Percentiles rank a stretch among this genome's conserved stretches.
Conservation (phyloP, 2,888 invertebrate species). For the Anarsia innoxiella region DNA sequence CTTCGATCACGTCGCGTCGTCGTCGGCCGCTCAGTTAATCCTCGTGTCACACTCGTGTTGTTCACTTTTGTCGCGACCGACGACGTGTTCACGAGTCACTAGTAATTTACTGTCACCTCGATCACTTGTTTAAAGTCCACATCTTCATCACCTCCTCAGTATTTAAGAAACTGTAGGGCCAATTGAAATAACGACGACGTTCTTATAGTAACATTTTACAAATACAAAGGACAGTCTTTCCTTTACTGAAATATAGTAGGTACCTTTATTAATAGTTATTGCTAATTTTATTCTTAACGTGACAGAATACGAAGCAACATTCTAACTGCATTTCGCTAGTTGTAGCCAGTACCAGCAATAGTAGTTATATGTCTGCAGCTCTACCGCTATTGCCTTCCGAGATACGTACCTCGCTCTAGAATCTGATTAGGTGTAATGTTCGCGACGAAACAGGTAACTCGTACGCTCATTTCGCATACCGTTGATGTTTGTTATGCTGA, state of each 20-base stretch:
- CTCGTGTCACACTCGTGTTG: slow-evolving; percentile 27
- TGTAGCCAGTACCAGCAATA: slow-evolving; percentile 16
- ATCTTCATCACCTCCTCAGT: slow-evolving; percentile 39
- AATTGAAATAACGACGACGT: no score
- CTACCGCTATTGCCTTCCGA: slow-evolving; percentile 16
- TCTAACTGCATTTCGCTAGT: slow-evolving; percentile 13
- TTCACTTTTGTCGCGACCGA: slow-evolving; percentile 37
- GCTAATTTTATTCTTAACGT: slow-evolving; percentile 9
- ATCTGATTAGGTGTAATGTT: slow-evolving; percentile 22
- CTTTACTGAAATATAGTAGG: no score
- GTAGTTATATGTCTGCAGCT: no score
- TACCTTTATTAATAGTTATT: slow-evolving; percentile 4
- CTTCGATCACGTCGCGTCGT: slow-evolving; percentile 29
- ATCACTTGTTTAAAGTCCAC: slow-evolving; percentile 30
- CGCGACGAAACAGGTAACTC: slow-evolving; percentile 25
- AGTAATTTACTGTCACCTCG: slow-evolving; percentile 42
- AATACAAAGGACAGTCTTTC: no score
- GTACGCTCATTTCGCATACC: slow-evolving; percentile 36
- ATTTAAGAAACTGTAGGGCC: no score
- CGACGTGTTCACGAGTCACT: slow-evolving; percentile 22
- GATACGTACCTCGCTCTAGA: slow-evolving; percentile 18
- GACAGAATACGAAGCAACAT: slow-evolving; percentile 25
- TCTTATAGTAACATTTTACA: no score
- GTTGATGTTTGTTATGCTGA: slow-evolving; percentile 47
- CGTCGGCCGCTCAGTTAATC: slow-evolving; percentile 39